Conservation (phyloP, 2,797 vertebrate genomes). For the Enteromius radiatus region DNA sequence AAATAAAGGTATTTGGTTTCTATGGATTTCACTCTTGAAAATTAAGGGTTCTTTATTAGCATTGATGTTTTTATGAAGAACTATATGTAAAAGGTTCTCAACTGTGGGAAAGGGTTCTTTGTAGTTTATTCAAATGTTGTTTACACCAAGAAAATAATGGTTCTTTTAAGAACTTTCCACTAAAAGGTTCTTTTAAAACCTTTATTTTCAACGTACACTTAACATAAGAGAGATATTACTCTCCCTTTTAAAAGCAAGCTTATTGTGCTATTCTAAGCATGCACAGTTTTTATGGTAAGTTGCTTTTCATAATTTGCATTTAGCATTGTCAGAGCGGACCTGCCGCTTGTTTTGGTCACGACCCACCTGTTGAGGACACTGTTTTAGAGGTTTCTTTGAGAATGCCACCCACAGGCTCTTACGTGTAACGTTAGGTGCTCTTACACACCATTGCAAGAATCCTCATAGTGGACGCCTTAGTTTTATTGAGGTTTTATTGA, state of each 20-base stretch:
- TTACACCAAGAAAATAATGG: background rate
- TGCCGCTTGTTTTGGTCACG: conserved; percentile 15
- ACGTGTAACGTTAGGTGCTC: background rate
- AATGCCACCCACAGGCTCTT: background rate
- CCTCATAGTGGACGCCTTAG: background rate
- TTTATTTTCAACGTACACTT: background rate
- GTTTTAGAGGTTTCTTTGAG: background rate
- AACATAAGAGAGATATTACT: background rate
- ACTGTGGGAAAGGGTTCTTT: background rate
- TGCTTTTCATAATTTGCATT: conserved; percentile 17
- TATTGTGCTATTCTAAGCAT: background rate
- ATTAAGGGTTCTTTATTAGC: background rate
- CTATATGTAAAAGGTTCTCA: background rate
- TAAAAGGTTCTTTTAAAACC: background rate
- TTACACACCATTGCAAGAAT: conserved; percentile 9
- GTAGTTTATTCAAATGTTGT: background rate
- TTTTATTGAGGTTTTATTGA: too few relatives aligned
- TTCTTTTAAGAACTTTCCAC: background rate
- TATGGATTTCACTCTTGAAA: background rate
- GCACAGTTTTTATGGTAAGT: background rate
- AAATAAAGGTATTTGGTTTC: background rate
- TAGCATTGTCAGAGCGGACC: conserved; percentile 1
- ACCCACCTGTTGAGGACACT: conserved; percentile 6
- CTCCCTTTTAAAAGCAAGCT: background rate
- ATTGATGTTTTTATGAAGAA: background rate